These are phyloP conservation scores for Sparidentex hasta DNA, from an alignment of 2,797 vertebrate genomes.

Conservation along the genomic window DNA sequence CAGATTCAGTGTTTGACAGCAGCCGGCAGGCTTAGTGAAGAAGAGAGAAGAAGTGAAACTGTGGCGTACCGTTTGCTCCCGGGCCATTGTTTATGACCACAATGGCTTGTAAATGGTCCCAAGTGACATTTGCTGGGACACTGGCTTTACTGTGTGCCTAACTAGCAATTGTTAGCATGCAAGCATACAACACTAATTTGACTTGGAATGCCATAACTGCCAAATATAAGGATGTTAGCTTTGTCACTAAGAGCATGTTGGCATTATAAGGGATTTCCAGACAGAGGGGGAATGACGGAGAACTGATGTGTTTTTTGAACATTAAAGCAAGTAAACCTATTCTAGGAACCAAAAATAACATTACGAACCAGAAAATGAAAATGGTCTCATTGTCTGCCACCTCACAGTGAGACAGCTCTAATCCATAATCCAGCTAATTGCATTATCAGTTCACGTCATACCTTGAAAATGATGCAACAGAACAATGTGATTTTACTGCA, in stretches of 20 bases:
- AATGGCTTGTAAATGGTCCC: background rate
- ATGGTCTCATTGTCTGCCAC: constrained; percentile 2
- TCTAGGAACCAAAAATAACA: too few relatives aligned
- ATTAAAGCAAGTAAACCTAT: too few relatives aligned
- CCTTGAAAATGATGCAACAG: constrained; percentile 19
- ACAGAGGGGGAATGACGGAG: too few relatives aligned
- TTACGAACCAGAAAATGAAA: too few relatives aligned
- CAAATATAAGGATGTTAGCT: background rate
- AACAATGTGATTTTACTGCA: constrained; percentile 19
- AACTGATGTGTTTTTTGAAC: too few relatives aligned
- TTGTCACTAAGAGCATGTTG: too few relatives aligned
- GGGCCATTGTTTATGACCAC: background rate
- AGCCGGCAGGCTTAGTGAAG: background rate
- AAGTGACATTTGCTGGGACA: background rate
- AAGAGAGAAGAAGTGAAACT: background rate
- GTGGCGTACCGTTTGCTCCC: background rate
- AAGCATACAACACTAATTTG: background rate
- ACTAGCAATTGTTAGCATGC: background rate
- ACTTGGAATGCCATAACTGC: background rate
- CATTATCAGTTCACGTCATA: constrained; percentile 25
- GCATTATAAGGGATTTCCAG: background rate
- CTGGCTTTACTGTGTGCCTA: background rate
- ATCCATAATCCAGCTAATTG: constrained; percentile 53
- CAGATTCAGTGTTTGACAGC: background rate
- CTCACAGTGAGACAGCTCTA: constrained; percentile 20